Conservation (phyloP, 2,888 invertebrate genomes). For the Belgica antarctica region DNA sequence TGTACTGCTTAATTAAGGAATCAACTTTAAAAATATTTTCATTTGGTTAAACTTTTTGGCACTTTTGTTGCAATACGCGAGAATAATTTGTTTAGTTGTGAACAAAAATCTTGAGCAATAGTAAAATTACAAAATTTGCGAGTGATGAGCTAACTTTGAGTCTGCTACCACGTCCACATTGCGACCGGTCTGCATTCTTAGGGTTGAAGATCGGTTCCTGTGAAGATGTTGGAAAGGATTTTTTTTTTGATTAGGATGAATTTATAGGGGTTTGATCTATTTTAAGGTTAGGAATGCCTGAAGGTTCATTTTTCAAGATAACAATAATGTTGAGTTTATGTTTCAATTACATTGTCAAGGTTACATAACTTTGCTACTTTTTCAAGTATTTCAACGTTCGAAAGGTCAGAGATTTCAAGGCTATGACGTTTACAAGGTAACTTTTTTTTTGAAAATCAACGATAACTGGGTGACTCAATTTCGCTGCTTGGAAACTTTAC, state of each 20-base stretch:
- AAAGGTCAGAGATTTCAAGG: too few species aligned
- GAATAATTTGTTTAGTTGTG: conserved; percentile 1
- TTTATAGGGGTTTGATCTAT: too few species aligned
- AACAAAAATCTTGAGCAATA: background rate
- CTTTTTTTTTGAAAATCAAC: too few species aligned
- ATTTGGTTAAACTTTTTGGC: conserved; percentile 34
- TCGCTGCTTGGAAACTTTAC: too few species aligned
- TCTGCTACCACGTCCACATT: conserved; percentile 23
- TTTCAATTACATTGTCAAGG: too few species aligned
- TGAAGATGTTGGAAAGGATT: background rate
- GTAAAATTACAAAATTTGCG: background rate
- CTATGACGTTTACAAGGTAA: too few species aligned
- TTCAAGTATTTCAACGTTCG: too few species aligned
- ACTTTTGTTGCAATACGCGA: conserved; percentile 29
- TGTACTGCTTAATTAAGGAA: conserved; percentile 29
- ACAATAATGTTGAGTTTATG: background rate
- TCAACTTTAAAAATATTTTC: background rate
- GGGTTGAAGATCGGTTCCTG: conserved; percentile 28
- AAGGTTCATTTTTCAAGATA: too few species aligned
- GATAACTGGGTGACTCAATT: too few species aligned
- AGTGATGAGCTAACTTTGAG: background rate
- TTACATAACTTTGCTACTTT: too few species aligned
- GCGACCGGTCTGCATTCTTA: background rate
- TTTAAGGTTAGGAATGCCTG: too few species aligned
- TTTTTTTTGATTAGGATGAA: too few species aligned